phyloP scores from a whole-genome alignment of 2,797 vertebrate species.

The Sebastes nivosus region DNA sequence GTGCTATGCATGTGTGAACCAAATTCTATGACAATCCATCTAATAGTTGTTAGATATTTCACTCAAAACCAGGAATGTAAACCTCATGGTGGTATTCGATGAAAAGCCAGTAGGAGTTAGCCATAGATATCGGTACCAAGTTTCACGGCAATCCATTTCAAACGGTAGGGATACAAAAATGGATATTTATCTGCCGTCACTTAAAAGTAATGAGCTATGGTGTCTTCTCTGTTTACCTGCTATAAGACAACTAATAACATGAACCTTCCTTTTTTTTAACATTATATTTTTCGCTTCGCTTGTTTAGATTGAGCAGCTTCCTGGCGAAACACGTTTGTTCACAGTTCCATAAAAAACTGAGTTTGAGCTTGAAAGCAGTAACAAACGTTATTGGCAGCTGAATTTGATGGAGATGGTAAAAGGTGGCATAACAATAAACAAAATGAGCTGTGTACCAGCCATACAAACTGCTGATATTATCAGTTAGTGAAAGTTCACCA shows the following conservation, averaged over 20 bases:
- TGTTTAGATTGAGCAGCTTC: neutral
- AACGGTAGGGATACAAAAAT: neutral
- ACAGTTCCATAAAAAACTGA: neutral
- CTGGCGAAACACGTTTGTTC: neutral
- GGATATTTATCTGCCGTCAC: neutral
- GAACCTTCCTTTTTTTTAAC: neutral
- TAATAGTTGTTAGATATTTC: neutral
- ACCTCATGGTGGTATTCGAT: neutral
- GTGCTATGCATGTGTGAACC: too few relatives aligned
- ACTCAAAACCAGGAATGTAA: neutral
- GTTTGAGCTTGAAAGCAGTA: neutral
- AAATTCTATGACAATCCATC: fast-evolving
- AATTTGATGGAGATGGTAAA: neutral
- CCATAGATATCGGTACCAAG: too few relatives aligned
- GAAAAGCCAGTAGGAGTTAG: neutral
- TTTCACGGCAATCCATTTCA: neutral
- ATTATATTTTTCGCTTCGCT: neutral
- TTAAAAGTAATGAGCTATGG: neutral
- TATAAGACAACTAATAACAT: neutral
- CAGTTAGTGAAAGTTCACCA: neutral
- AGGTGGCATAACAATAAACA: neutral
- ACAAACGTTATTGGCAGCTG: neutral
- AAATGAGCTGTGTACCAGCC: neutral
- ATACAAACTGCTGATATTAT: neutral
- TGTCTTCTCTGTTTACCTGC: neutral